Evolutionary conservation across 2,888 invertebrate species (phyloP), one percentile per base, ranked within the genome.

Genomic region (Iselma pallidipennis): DNA sequence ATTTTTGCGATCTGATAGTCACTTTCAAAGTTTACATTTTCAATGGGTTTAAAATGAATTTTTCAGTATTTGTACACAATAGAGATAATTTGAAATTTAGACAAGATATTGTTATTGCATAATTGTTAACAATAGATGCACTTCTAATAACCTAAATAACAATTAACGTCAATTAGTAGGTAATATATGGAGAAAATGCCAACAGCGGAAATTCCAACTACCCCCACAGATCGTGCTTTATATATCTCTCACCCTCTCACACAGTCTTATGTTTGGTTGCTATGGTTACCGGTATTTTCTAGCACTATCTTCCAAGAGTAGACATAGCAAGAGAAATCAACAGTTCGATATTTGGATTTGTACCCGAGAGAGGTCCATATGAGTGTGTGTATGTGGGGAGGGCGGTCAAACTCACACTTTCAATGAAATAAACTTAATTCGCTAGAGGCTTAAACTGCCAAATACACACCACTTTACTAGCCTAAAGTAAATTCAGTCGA

Each of bases 301-400:
- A 12, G 45, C 19, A 59, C 55, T 59, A 63, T 55, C 63, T 59
- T 58, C 28, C 48, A 55, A 62, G 58, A 58, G 62, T 61, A 57
- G 61, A 21, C 4, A 45, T 10, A 45, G 58, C 49, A 50, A 31
- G 45, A 63, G 66, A 62, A 66, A 69, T 69, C 69, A 69, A 65
- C 66, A 68, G 64, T 69, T 68, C 67, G 62, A 68, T 66, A 66
- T 63, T 63, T 59, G 63, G 63, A 59, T 63, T 63, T 59, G 59
- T 58, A 49, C 53, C 59, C 63, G 28, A n/a, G n/a, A n/a, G 16
- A 49, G 61, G 61, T 58, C 61, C 61, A 58, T 55, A 42, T 50
- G 61, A 33, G 14, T 6, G 55, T n/a, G n/a, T n/a, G n/a, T n/a
- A n/a, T n/a, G n/a, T n/a, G n/a, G n/a, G n/a, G n/a, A n/a, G n/a